phyloP scores from a whole-genome alignment of 2,797 vertebrate species.

The Adelosebastes latens region DNA sequence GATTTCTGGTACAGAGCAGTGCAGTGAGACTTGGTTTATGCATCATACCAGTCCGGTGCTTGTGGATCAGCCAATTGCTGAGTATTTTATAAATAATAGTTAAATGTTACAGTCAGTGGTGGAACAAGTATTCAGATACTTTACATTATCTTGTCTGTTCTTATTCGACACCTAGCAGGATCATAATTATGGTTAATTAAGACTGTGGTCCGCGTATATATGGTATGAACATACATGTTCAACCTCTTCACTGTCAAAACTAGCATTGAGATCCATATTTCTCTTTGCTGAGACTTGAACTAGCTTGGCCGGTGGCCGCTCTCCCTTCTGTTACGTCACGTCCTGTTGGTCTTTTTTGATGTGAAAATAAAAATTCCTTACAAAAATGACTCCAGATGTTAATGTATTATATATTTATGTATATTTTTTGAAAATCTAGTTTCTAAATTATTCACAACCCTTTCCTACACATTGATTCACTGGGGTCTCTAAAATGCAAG shows the following conservation, averaged over 20 bases:
- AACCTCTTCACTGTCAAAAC: neutral
- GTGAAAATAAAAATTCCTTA: too few species aligned
- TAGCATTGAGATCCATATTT: neutral
- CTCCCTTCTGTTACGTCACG: neutral
- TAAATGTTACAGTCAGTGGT: neutral
- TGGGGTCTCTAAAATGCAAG: too few species aligned
- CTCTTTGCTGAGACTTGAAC: neutral
- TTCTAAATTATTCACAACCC: too few species aligned
- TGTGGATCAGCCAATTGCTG: neutral
- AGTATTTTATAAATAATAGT: neutral
- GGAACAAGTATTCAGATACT: neutral
- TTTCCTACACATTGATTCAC: too few species aligned
- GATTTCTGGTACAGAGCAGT: neutral
- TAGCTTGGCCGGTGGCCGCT: neutral
- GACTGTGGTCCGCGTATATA: neutral
- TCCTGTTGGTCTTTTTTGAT: neutral
- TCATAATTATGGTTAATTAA: neutral
- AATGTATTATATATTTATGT: too few species aligned
- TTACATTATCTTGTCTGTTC: neutral
- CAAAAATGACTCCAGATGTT: too few species aligned
- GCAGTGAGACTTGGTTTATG: neutral
- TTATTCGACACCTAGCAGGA: neutral
- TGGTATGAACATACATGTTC: neutral
- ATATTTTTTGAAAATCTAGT: too few species aligned
- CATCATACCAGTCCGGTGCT: neutral